Evolutionary conservation across 2,888 invertebrate species (phyloP).

Genomic region (Anthophora plumipes): DNA sequence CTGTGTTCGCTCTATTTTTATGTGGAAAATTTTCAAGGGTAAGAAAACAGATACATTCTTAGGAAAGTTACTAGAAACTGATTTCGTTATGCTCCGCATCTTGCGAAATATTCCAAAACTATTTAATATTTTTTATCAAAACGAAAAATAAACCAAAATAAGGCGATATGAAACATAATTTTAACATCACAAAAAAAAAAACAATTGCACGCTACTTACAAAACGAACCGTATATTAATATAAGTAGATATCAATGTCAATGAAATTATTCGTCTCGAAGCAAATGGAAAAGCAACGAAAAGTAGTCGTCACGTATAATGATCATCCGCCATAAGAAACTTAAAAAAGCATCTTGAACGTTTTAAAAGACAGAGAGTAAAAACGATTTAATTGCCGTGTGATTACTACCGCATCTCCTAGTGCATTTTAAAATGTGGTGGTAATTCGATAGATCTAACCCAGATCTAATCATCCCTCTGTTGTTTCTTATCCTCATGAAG

Average conservation of each 20-base stretch:
- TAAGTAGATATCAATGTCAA: neutral
- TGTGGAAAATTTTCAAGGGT: slow-evolving; percentile 3
- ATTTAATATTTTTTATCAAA: neutral
- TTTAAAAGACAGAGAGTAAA: neutral
- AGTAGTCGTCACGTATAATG: neutral
- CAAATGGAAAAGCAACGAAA: neutral
- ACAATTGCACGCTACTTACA: neutral
- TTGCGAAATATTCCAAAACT: neutral
- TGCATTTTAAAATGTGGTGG: neutral
- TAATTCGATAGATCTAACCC: neutral
- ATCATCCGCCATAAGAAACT: neutral
- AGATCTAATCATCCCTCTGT: neutral
- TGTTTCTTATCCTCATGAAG: neutral
- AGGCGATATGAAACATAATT: neutral
- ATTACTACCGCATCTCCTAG: neutral
- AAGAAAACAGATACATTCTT: neutral
- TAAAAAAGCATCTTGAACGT: neutral
- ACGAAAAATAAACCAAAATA: neutral
- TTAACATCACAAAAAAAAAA: neutral
- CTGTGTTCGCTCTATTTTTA: too few species aligned
- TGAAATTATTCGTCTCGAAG: neutral
- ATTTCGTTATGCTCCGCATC: neutral
- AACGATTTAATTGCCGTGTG: neutral
- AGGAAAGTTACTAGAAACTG: neutral
- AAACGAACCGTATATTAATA: neutral